Evolutionary conservation across 2,888 invertebrate species (phyloP).

Genomic region (Crepidodera aurea): DNA sequence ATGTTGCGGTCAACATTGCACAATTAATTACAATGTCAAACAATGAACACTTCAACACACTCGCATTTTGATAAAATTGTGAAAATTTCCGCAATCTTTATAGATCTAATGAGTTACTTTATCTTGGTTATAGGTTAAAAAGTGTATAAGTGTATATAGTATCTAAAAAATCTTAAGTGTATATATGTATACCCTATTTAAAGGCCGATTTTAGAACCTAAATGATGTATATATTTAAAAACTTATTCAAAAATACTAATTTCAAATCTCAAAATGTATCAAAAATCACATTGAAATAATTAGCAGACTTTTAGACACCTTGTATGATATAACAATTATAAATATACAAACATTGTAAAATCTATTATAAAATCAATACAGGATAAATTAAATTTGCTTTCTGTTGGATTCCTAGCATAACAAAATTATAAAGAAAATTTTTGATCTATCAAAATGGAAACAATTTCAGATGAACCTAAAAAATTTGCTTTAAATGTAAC

Average conservation of each 20-base stretch:
- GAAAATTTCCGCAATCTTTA: background rate
- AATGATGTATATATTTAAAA: conserved; percentile 17
- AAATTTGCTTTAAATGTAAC: too few relatives aligned
- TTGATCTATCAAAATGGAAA: too few relatives aligned
- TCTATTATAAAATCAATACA: conserved; percentile 4
- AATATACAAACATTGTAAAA: conserved; percentile 26
- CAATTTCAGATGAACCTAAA: too few relatives aligned
- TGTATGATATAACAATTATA: conserved; percentile 27
- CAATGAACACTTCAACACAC: conserved; percentile 2
- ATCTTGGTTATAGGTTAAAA: conserved; percentile 4
- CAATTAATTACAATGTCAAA: background rate
- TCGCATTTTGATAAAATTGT: background rate
- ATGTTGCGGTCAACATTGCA: background rate
- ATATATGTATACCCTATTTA: background rate
- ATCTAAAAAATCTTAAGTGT: conserved; percentile 14
- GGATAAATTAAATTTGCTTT: conserved; percentile 1
- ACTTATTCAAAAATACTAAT: conserved; percentile 27
- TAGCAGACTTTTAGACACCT: conserved; percentile 27
- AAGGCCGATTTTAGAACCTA: conserved; percentile 10
- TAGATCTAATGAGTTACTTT: background rate
- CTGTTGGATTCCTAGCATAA: too few relatives aligned
- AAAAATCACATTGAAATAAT: conserved; percentile 24
- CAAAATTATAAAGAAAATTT: background rate
- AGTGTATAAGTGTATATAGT: conserved; percentile 8
- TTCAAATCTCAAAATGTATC: conserved; percentile 27